Base-by-base conservation (phyloP, 2,113 vertebrate genomes). In the Rhinopithecus roxellana region DNA sequence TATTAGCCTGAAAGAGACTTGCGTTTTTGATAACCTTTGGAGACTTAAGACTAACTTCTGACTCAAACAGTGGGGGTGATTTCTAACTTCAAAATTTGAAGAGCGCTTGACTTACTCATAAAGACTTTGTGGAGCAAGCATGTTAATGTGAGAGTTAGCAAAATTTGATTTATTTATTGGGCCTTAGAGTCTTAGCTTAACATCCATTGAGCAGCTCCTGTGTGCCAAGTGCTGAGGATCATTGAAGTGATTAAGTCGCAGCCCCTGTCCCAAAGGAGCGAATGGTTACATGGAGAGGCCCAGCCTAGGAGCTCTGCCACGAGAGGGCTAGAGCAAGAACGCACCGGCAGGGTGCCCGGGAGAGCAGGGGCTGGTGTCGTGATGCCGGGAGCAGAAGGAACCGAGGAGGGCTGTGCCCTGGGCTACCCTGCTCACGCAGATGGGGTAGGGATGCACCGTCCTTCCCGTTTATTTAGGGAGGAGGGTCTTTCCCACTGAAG, bases 351-450 rank as follows among this genome's bases (percentile, higher is more conserved):
- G 79, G 20, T 18, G 40, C 74, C 22, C 6, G 2, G 35, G 22
- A 9, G 79, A 17, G 77, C 22, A 0, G 25, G 70, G 4, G 3
- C 43, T 32, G 87, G 6, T 10, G 38, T 1, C 0, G 59, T 2
- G 61, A 13, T 13, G 23, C 75, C 10, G 52, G 74, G 69, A 70
- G 79, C 52, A 64, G 35, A 69, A 3, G 52, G 61, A 32, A 1
- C 13, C 0, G 0, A 1, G 14, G 43, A 69, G 38, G n/a, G 6
- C 30, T 32, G 14, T 0, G 8, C 67, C 2, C 69, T 0, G 23
- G 20, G 45, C 10, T 8, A 2, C 18, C 43, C 5, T 70, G 6
- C 2, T 11, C 8, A 1, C 40, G 8, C 6, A 7, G 25, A 18
- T 32, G 43, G 43, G 38, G 25, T 17, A 16, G 72, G 25, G 25